These are phyloP conservation scores for Ctenoplectra terminalis DNA, from an alignment of 1,140 invertebrate species.

Conservation along the genomic window DNA sequence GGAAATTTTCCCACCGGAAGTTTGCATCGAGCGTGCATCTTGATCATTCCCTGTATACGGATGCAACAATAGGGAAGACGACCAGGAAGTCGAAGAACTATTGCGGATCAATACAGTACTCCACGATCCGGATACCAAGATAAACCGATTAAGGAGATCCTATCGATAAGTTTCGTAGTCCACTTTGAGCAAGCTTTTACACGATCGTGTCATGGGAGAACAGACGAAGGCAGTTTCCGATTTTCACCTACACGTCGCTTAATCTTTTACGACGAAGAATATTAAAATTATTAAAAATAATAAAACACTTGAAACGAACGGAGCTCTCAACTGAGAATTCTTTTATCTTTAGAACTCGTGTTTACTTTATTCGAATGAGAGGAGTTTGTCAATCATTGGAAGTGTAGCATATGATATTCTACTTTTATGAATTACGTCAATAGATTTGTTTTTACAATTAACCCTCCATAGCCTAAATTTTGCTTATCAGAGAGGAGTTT, in stretches of 20 bases:
- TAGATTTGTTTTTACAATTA: no score
- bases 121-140: conserved; percentile 1
- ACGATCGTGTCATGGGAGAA: neutral
- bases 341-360: no score
- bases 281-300: no score
- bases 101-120: neutral
- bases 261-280: neutral
- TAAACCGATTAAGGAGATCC: conserved; percentile 48
- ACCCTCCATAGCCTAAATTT: no score
- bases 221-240: neutral
- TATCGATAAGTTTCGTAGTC: conserved; percentile 37
- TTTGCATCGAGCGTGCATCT: neutral
- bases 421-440: no score
- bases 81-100: neutral
- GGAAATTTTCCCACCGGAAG: conserved; percentile 16
- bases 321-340: no score
- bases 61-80: neutral
- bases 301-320: no score
- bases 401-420: no score
- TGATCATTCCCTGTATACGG: neutral
- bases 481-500: no score
- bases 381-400: no score
- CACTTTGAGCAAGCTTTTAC: neutral
- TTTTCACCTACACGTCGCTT: neutral
- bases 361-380: no score